phyloP scores from a whole-genome alignment of 2,797 vertebrate genomes.

The Ctenosaura bakeri region DNA sequence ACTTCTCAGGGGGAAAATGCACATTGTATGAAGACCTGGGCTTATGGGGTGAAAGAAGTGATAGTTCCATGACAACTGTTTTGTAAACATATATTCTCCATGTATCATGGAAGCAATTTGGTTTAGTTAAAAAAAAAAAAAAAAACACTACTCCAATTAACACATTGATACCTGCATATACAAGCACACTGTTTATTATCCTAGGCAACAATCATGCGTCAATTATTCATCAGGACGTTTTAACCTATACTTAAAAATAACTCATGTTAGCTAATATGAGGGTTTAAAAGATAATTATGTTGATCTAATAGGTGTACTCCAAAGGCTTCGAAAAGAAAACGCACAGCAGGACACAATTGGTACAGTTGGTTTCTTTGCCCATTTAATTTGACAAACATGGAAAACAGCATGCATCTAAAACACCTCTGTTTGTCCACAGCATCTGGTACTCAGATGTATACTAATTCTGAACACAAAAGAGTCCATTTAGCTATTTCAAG shows the following conservation, averaged over 20 bases:
- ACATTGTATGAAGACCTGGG: background rate
- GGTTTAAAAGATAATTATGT: background rate
- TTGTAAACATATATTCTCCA: background rate
- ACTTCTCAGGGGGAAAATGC: background rate
- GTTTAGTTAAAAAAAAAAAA: background rate
- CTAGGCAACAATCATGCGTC: conserved; percentile 48
- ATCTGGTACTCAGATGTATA: background rate
- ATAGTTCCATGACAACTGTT: background rate
- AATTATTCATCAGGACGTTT: conserved; percentile 52
- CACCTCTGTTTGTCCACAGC: background rate
- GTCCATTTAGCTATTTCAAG: background rate
- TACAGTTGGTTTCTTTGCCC: background rate
- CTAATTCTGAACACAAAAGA: background rate
- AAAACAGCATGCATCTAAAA: conserved; percentile 11
- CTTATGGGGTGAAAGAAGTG: background rate
- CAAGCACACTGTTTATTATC: conserved; percentile 46
- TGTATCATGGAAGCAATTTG: background rate
- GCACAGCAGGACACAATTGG: background rate
- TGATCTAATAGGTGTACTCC: background rate
- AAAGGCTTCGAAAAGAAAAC: background rate
- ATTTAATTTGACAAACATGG: conserved; percentile 56
- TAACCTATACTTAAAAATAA: conserved; percentile 51
- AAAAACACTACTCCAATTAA: background rate
- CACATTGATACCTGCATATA: background rate
- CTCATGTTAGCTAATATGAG: background rate